Evolutionary conservation across 1,140 invertebrate genomes (phyloP), one percentile per base, ranked within the genome.

Genomic region (Drosophila fuyamai): DNA sequence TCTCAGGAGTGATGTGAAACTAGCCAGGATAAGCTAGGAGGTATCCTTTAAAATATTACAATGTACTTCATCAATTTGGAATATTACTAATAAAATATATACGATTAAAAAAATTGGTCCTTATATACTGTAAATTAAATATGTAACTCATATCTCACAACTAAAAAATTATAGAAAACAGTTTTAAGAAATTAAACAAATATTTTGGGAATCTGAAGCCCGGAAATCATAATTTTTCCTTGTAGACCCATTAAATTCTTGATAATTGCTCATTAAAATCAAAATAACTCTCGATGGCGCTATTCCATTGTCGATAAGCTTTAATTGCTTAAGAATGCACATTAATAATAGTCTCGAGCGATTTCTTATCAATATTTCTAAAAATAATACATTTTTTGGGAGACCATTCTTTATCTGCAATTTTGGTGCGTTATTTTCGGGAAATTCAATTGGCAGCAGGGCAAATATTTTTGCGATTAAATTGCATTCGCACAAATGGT

Each of bases 401-500:
- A 35, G 14, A 32, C 29, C 50, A 16, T 36, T 18, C 0, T 27
- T 47, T 9, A 18, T 35, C 27, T 32, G 12, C 3, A 23, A 14
- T 10, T 48, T 43, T 1, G 1, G 5, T 23, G 12, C 48, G 12
- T 32, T 66, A 9, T 48, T 14, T 65, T 67, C 18, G 23, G 13
- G 12, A 44, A 71, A 71, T 54, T 70, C 32, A 59, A 73, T 72
- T 73, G 54, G 12, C 9, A n/a, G 16, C 16, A 13, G 43, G 47
- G 4, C 50, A 41, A 60, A 74, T 58, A 55, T 67, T 65, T 80
- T 53, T 62, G 67, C 46, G 73, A 84, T 84, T 85, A 77, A 79
- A 76, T 79, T 79, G 70, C 65, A 66, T 77, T 84, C 55, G 58
- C 40, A 53, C 78, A 47, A 84, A 77, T 77, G 76, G 81, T 61